A percentile compares a stretch with the other conserved stretches of the same genome.
These are phyloP conservation scores for Abrostola tripartita DNA, from an alignment of 2,888 invertebrate species.

Conservation along the genomic window DNA sequence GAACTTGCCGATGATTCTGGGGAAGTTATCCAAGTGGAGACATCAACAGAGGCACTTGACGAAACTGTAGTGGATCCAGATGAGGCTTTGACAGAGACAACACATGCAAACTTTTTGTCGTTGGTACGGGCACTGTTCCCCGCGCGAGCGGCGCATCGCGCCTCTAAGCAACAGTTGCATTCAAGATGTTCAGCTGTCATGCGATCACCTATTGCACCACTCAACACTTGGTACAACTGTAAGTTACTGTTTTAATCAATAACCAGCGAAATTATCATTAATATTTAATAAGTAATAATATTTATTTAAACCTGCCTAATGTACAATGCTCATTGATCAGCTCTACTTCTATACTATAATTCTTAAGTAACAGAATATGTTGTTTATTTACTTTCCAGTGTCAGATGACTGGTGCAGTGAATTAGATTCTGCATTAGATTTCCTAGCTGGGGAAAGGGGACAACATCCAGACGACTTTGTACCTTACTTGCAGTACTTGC, in stretches of 20 bases:
- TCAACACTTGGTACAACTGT: slow-evolving; percentile 93
- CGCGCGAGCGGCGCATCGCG: slow-evolving; percentile 94
- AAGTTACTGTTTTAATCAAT: slow-evolving; percentile 59
- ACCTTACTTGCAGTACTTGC: slow-evolving; percentile 95
- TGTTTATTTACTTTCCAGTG: slow-evolving; percentile 65
- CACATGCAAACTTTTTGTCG: slow-evolving; percentile 95
- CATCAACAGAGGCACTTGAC: slow-evolving; percentile 63
- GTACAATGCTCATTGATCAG: neutral
- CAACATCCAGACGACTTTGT: slow-evolving; percentile 95
- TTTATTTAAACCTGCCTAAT: neutral
- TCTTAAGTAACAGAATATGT: neutral
- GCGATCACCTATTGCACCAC: slow-evolving; percentile 93
- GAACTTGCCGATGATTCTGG: slow-evolving; percentile 90
- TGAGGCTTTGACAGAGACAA: slow-evolving; percentile 91
- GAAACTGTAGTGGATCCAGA: slow-evolving; percentile 66
- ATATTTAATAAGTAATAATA: neutral
- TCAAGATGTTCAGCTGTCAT: slow-evolving; percentile 92
- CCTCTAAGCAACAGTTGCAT: slow-evolving; percentile 93
- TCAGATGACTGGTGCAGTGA: slow-evolving; percentile 92
- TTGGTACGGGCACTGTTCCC: slow-evolving; percentile 96
- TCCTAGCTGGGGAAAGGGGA: slow-evolving; percentile 94
- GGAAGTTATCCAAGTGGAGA: slow-evolving; percentile 74
- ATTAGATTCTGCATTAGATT: slow-evolving; percentile 93
- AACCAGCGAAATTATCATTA: neutral
- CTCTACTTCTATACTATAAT: neutral